Base-by-base conservation (phyloP, 2,113 vertebrate genomes). In the Notarius quadriscutis region DNA sequence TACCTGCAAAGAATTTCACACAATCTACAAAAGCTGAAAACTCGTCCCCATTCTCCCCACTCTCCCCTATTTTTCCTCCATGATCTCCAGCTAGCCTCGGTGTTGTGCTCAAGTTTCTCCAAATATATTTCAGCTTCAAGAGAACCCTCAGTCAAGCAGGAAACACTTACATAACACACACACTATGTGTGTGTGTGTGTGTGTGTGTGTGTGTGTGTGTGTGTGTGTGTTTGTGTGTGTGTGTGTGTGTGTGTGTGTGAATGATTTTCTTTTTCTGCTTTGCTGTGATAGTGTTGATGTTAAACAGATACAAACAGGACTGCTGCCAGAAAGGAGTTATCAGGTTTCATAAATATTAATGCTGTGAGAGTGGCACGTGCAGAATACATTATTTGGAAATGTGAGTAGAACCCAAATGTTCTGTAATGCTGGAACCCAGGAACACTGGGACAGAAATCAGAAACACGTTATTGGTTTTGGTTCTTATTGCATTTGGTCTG, bases 121-220 rank as follows among this genome's bases (percentile, higher is more conserved):
- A n/a, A 81, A 14, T 86, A 65, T 77, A 81, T 22, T 80, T 86
- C 74, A 86, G 27, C 53, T 58, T 55, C 10, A 53, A 17, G 20
- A 53, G 11, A 53, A 22, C 18, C 22, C 6, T 57, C 15, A 74
- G 83, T 69, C 53, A 84, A 48, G 53, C 67, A 41, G 34, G 51
- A 84, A 82, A 88, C 41, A 60, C 65, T 85, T 60, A 63, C 75
- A 84, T 50, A 60, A 71, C 63, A 84, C 17, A 58, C 27, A 50
- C 27, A 53, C 25, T 7, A 7, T 48, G 30, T 7, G 20, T 72
- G 6, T 72, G 69, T 17, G 69, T 72, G 67, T 30, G 25, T 65
- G 63, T 27, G 62, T 65, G 3, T 63, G 6, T 63, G 7, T 9
- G 62, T 65, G 63, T 51, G 6, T 5, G 51, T 9, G 51, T 51